Evolutionary conservation across 2,113 vertebrate genomes (phyloP).

Genomic region (Paratilapia polleni): DNA sequence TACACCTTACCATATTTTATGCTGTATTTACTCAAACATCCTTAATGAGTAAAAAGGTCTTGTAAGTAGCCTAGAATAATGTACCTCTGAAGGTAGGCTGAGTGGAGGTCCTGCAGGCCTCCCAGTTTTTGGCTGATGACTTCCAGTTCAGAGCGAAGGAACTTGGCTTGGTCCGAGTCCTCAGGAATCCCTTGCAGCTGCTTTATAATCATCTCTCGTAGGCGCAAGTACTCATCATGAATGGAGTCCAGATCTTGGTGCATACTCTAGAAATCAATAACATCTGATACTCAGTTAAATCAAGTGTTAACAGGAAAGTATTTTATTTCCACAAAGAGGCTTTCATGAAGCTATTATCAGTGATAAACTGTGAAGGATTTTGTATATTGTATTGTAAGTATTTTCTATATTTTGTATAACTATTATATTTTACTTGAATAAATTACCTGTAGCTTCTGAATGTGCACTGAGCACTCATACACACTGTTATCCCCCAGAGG

Average conservation of each 20-base stretch:
- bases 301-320: background rate
- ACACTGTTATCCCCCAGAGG: constrained; percentile 85
- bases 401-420: background rate
- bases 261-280: constrained; percentile 55
- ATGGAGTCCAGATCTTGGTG: constrained; percentile 75
- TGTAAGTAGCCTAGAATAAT: background rate
- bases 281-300: background rate
- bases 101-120: constrained; percentile 87
- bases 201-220: constrained; percentile 76
- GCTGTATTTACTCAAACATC: background rate
- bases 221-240: constrained; percentile 74
- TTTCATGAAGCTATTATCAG: background rate
- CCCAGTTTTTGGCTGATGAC: constrained; percentile 89
- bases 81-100: constrained; percentile 90
- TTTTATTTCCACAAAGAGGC: background rate
- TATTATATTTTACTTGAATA: background rate
- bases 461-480: constrained; percentile 87
- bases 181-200: constrained; percentile 69
- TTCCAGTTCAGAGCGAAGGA: constrained; percentile 84
- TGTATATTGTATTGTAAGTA: background rate
- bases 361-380: background rate
- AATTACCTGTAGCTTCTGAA: constrained; percentile 88
- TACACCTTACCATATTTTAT: no score
- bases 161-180: constrained; percentile 77
- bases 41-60: background rate